Conservation (phyloP, 2,797 vertebrate species). For the Florisuga fusca region DNA sequence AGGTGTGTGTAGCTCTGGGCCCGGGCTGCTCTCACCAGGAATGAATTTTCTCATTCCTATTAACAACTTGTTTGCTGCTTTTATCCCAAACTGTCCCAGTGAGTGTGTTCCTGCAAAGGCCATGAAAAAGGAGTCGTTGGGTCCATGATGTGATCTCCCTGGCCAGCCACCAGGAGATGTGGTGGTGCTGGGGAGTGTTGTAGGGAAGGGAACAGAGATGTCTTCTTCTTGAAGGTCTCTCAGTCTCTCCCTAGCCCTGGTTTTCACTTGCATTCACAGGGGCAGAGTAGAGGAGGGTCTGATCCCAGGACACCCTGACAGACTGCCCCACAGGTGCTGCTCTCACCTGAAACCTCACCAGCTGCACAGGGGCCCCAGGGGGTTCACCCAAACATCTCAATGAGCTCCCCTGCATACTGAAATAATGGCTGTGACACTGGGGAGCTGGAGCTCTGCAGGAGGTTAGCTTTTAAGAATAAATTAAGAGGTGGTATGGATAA, state of each 20-base stretch:
- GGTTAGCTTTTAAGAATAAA: neutral
- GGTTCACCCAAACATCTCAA: accelerated
- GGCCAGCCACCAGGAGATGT: no score
- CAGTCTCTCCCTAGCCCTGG: accelerated
- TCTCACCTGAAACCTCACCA: neutral
- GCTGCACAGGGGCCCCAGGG: neutral
- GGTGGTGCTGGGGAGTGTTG: neutral
- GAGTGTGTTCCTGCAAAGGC: neutral
- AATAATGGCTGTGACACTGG: neutral
- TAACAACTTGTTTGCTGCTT: neutral
- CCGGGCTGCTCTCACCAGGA: accelerated
- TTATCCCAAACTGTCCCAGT: neutral
- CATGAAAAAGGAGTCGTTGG: neutral
- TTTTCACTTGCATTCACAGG: neutral
- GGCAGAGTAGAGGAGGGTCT: neutral
- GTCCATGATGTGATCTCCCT: neutral
- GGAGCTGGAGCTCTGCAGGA: neutral
- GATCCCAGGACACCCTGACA: no score
- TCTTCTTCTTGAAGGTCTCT: neutral
- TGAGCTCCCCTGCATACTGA: neutral
- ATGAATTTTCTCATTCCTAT: neutral
- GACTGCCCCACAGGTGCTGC: neutral
- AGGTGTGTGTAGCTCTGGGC: neutral
- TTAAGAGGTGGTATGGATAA: neutral
- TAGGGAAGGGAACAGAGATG: neutral